Base-by-base conservation (phyloP, 2,797 vertebrate genomes). In the Sebastes kiyomatsui region DNA sequence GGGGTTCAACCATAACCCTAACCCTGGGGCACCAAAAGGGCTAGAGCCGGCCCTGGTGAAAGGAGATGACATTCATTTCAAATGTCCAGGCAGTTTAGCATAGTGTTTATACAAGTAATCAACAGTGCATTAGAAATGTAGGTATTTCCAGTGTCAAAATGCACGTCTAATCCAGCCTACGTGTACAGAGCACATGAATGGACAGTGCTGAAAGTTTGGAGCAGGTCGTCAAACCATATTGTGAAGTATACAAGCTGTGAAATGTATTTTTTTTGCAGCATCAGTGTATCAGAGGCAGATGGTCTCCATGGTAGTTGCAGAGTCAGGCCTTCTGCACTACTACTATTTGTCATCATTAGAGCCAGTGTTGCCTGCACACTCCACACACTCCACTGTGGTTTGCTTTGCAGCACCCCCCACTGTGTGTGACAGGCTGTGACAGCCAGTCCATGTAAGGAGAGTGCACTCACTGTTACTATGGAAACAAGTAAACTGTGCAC, bases 401-500 rank as follows among this genome's bases (percentile, higher is more conserved):
- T 76, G 75, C 56, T 61, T 62, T 72, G 70, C 72, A 68, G 80
- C 46, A 49, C 7, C 81, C 49, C 62, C 65, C 67, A 59, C 32
- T 67, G 76, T 82, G 89, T 77, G 79, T 82, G 82, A 89, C 81
- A 74, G 73, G 59, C 72, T 68, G 74, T 72, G 75, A 79, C 77
- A 60, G 20, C 38, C 75, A 66, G 79, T 33, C 82, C 76, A 58
- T 81, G 33, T 52, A 74, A 33, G 67, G 60, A 69, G 62, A 12
- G 30, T 33, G 16, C 75, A 72, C 77, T 60, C 64, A 65, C 22
- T 7, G 91, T 94, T 83, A 60, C 94, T 69, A 91, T 94, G 90
- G 94, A 83, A 84, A 94, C 94, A 13, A 67, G 90, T 94, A 91
- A 94, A 96, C 94, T 80, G 35, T 81, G 79, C 72, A 69, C 23